Evolutionary conservation across 2,797 vertebrate species (phyloP), one percentile per base, ranked within the genome.

Genomic region (Pyrocephalus nanus): DNA sequence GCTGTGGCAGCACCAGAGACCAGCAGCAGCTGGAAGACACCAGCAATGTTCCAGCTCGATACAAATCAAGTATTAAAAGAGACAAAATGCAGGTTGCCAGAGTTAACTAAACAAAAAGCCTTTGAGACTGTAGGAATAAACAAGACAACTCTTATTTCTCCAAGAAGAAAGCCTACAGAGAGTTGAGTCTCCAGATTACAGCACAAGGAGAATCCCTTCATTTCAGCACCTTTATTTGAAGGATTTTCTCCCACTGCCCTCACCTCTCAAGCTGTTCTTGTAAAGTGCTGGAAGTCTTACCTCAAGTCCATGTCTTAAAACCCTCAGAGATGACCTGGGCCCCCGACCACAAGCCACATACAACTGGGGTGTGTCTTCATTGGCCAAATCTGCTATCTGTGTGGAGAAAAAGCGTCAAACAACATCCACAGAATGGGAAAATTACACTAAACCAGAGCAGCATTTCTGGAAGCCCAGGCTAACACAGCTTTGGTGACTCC

Each of bases 371-470:
- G 99, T 99, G 91, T 99, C 99, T 96, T 99, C 99, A 95, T 99
- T 99, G 72, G 99, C 99, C 97, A 99, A 97, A 98, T 99, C 99
- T 21, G 99, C 99, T 96, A 99, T 99, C 99, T 99, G 94, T 6
- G 40, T 8, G 70, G 32, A 90, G 20, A 84, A 26, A 50, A 8
- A 30, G 74, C 0, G 3, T 75, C 57, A 82, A 73, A 67, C 19
- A 43, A 15, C 1, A 57, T 1, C 18, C 10, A 13, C 0, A 3
- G 66, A 42, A 85, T 0, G 0, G 70, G 9, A 54, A 83, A 83
- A 62, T 6, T 5, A n/a, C 92, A 42, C 6, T 8, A 25, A 57
- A 26, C 34, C 36, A 20, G 17, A 42, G 19, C 5, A 73, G 20
- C 25, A n/a, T 15, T 77, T 84, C 57, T 73, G 55, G 30, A 66